Base-by-base conservation (phyloP, 2,797 vertebrate genomes). In the Diceros bicornis region DNA sequence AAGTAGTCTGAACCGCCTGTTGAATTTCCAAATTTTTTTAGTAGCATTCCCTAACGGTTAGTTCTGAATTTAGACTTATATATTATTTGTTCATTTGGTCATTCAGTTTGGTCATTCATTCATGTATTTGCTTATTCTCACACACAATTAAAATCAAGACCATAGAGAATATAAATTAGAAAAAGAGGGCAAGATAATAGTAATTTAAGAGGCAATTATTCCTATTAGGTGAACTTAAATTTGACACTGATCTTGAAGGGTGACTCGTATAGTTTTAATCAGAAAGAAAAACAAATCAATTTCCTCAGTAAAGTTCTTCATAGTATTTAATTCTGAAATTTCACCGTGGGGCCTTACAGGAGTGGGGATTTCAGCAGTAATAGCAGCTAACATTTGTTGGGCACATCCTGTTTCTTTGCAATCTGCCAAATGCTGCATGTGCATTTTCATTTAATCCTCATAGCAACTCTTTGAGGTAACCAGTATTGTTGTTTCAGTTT, bases 401-500 rank as follows among this genome's bases (percentile, higher is more conserved):
- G 71, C 25, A 50, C 16, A 25, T 95, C 27, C 2, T 75, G 4
- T 94, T 88, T 92, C 79, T 68, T 89, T 89, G 64, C 17, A 75
- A 25, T 61, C 32, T 50, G 21, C 59, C 32, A 92, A 34, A 47
- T 85, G 34, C 25, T 86, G 12, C 61, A 55, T 68, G 11, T 87
- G 29, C 44, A 50, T 97, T 93, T 95, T 87, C 37, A 62, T 78
- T 93, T 81, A 81, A 90, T 86, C 50, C 44, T 93, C 79, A 68
- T 85, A 86, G 50, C 37, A 83, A 47, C 47, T 83, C 64, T 87
- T 59, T 91, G 61, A 88, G 64, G 55, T 52, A 79, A 64, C 71
- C 68, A 17, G 29, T 89, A 17, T 27, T 88, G 88, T 7, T 59
- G 66, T 94, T 85, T 92, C 25, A 69, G 1, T 94, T 94, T 92